Conservation (phyloP, 1,140 invertebrate genomes). For the Hylaeus volcanicus region DNA sequence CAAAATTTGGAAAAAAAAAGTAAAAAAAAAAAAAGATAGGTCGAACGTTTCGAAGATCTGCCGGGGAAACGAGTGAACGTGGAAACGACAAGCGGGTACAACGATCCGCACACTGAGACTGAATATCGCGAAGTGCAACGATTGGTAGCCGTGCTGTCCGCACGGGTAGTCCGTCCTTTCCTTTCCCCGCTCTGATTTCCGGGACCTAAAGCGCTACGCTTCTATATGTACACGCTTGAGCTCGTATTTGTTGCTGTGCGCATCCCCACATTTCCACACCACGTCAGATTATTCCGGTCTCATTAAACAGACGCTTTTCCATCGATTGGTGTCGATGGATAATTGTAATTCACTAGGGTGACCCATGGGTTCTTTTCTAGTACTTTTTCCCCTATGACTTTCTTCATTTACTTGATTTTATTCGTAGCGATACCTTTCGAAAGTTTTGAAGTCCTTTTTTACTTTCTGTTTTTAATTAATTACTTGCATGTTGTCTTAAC, state of each 20-base stretch:
- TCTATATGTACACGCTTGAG: background rate
- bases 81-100: constrained; percentile 6
- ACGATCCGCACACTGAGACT: constrained; percentile 62
- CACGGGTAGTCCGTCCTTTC: constrained; percentile 42
- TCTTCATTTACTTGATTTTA: too few species aligned
- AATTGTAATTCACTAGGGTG: background rate
- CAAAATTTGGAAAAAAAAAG: too few species aligned
- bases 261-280: background rate
- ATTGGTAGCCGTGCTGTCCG: constrained; percentile 63
- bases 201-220: background rate
- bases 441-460: too few species aligned
- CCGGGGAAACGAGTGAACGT: background rate
- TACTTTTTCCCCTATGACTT: too few species aligned
- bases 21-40: too few species aligned
- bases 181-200: constrained; percentile 42
- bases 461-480: too few species aligned
- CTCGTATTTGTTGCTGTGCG: background rate
- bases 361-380: too few species aligned
- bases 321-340: background rate
- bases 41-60: background rate
- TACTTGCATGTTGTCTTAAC: too few species aligned
- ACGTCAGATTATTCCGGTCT: constrained; percentile 1
- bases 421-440: too few species aligned
- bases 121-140: constrained; percentile 67
- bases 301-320: background rate